Conservation (phyloP, 2,797 vertebrate genomes). For the Onychomys leucogaster region DNA sequence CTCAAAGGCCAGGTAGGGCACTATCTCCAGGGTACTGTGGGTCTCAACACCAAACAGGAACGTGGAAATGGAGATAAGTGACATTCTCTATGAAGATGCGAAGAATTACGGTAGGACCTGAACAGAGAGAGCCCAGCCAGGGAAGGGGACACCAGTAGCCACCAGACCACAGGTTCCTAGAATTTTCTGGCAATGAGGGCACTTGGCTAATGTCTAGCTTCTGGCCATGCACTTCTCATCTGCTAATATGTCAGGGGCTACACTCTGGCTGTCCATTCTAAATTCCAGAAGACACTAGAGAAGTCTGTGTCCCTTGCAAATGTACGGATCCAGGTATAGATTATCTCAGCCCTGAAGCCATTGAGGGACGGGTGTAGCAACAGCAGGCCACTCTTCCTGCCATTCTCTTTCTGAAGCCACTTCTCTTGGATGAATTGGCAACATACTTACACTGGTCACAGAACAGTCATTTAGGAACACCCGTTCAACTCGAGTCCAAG, state of each 20-base stretch:
- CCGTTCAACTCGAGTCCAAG: not conserved
- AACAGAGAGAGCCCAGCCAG: too few relatives aligned
- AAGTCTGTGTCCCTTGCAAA: not conserved
- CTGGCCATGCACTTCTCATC: not conserved
- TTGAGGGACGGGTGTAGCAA: rapidly evolving
- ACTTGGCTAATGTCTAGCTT: not conserved
- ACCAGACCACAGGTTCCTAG: not conserved
- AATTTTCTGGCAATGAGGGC: not conserved
- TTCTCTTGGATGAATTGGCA: not conserved
- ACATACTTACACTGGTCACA: not conserved
- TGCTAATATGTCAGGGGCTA: not conserved
- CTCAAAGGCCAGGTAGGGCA: not conserved
- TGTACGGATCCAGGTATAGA: not conserved
- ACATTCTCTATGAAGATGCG: not conserved
- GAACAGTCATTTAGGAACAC: not conserved
- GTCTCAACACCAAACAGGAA: not conserved
- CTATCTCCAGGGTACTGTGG: rapidly evolving
- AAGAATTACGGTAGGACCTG: not conserved
- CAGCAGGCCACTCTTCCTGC: not conserved
- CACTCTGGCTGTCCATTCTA: not conserved
- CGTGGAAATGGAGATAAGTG: rapidly evolving
- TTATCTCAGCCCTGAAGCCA: not conserved
- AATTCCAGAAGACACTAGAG: not conserved
- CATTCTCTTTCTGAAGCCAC: too few relatives aligned
- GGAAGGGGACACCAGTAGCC: not conserved